A percentile compares a stretch with the other conserved stretches of the same genome.
Evolutionary conservation across 2,113 vertebrate genomes (phyloP).

Genomic region (Dipodomys ordii): DNA sequence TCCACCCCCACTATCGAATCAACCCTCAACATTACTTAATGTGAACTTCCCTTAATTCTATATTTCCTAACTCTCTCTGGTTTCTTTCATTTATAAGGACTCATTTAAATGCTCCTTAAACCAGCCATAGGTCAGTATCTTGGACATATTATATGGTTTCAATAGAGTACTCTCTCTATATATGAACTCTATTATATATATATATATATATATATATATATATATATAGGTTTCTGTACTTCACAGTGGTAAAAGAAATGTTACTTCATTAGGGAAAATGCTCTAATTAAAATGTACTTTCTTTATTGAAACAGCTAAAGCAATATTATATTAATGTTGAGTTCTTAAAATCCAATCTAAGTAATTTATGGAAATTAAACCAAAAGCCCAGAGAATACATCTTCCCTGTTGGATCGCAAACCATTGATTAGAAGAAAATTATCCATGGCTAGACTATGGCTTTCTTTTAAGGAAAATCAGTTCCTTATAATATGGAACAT

Average conservation of each 20-base stretch:
- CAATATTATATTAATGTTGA: not conserved
- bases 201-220: too few relatives aligned
- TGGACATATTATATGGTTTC: not conserved
- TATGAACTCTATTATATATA: not conserved
- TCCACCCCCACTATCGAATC: not conserved
- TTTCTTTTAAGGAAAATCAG: not conserved
- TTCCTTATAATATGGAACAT: not conserved
- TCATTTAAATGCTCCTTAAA: not conserved
- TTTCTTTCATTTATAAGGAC: not conserved
- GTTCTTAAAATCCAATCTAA: not conserved
- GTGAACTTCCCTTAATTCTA: not conserved
- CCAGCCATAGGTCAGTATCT: not conserved
- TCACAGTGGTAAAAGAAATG: not conserved
- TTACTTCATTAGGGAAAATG: not conserved
- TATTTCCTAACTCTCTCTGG: not conserved
- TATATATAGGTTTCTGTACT: not conserved
- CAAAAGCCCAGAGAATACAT: not conserved
- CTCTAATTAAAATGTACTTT: not conserved
- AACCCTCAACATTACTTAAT: not conserved
- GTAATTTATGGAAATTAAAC: not conserved
- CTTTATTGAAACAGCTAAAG: constrained; percentile 14
- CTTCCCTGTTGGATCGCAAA: not conserved
- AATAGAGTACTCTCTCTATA: not conserved
- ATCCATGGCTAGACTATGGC: not conserved
- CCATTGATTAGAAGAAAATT: constrained; percentile 14